Evolutionary conservation across 2,888 invertebrate genomes (phyloP).

Genomic region (Apamea anceps): DNA sequence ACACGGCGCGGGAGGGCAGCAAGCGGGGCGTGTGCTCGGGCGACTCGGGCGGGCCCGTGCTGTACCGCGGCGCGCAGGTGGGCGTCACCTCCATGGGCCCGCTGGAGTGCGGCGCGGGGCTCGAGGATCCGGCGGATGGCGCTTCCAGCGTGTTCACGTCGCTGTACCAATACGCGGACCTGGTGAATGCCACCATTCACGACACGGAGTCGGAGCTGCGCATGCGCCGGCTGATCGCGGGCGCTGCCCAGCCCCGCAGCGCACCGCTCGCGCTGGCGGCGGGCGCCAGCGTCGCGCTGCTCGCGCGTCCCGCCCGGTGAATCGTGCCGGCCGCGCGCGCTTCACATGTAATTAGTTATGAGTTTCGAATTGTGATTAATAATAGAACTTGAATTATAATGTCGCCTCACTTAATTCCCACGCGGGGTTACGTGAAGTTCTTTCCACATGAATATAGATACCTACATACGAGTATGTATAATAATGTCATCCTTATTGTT

Average conservation of each 20-base stretch:
- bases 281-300: slow-evolving; percentile 4
- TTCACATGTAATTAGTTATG: background rate
- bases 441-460: no score
- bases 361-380: slow-evolving; percentile 4
- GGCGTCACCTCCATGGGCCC: slow-evolving; percentile 85
- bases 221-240: slow-evolving; percentile 66
- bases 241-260: slow-evolving; percentile 2
- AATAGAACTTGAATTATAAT: background rate
- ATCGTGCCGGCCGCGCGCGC: background rate
- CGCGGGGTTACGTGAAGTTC: background rate
- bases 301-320: slow-evolving; percentile 20
- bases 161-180: slow-evolving; percentile 76
- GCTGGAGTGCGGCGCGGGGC: slow-evolving; percentile 72
- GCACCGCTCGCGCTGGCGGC: slow-evolving; percentile 18
- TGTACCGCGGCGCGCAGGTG: slow-evolving; percentile 68
- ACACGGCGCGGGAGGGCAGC: slow-evolving; percentile 55
- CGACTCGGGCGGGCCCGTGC: slow-evolving; percentile 83
- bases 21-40: slow-evolving; percentile 83
- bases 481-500: no score
- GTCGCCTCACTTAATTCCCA: background rate
- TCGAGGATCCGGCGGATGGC: slow-evolving; percentile 53
- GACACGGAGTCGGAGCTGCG: slow-evolving; percentile 73
- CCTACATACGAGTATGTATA: no score
- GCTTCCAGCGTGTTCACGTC: slow-evolving; percentile 83
- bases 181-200: slow-evolving; percentile 79